Percentiles rank a stretch among this genome's conserved stretches.
Evolutionary conservation across 2,797 vertebrate genomes (phyloP).

Genomic region (Austrolebias charrua): DNA sequence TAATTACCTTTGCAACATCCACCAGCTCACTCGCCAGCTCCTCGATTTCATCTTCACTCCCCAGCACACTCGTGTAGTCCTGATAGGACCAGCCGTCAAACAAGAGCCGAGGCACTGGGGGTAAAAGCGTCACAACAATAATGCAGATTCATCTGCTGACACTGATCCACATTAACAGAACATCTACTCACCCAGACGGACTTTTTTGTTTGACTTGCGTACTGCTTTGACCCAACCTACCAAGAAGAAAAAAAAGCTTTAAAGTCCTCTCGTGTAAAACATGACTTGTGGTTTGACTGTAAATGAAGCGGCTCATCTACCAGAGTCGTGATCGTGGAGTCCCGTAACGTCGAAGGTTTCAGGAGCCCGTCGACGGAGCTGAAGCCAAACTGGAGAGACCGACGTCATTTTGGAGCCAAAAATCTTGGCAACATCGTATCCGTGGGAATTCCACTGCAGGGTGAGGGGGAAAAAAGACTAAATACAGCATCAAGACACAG

Average conservation of each 20-base stretch:
- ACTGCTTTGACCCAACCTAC: slow-evolving; percentile 94
- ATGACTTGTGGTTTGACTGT: background rate
- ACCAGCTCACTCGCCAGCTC: slow-evolving; percentile 86
- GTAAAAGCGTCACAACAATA: background rate
- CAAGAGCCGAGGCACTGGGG: slow-evolving; percentile 89
- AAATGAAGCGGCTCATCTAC: slow-evolving; percentile 35
- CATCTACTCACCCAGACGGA: slow-evolving; percentile 84
- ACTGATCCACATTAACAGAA: background rate
- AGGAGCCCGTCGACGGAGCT: slow-evolving; percentile 87
- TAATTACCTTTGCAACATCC: slow-evolving; percentile 89
- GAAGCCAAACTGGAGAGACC: slow-evolving; percentile 94
- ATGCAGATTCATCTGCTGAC: background rate
- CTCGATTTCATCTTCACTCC: slow-evolving; percentile 95
- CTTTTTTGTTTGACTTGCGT: slow-evolving; percentile 84
- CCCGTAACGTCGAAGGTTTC: slow-evolving; percentile 91
- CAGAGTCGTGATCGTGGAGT: slow-evolving; percentile 86
- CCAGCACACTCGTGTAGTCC: slow-evolving; percentile 88
- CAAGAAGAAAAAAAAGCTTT: slow-evolving; percentile 12
- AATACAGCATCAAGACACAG: background rate
- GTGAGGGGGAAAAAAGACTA: background rate
- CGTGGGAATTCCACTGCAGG: slow-evolving; percentile 92
- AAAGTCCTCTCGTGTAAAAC: background rate
- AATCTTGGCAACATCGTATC: slow-evolving; percentile 89
- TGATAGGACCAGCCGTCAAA: slow-evolving; percentile 95
- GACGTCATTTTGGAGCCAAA: slow-evolving; percentile 89